A percentile compares a stretch with the other conserved stretches of the same genome.
These are phyloP conservation scores for Morpho deidamia DNA, from an alignment of 2,888 invertebrate species.

Conservation along the genomic window DNA sequence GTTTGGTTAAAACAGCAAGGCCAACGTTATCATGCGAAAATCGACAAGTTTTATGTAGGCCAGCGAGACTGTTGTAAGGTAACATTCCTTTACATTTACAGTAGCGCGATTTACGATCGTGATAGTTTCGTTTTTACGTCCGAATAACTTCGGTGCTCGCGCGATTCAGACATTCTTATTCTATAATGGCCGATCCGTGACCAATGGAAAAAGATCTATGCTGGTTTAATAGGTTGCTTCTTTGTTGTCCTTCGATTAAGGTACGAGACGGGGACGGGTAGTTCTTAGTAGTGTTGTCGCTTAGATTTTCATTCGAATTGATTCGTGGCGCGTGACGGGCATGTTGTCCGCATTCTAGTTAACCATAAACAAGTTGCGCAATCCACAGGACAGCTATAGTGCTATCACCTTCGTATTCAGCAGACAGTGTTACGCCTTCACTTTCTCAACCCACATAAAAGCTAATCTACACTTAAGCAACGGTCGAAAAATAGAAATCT, in stretches of 20 bases:
- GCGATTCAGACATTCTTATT: constrained; percentile 52
- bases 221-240: constrained; percentile 46
- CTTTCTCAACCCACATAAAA: constrained; percentile 63
- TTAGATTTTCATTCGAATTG: constrained; percentile 37
- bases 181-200: constrained; percentile 42
- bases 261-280: constrained; percentile 28
- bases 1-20: constrained; percentile 61
- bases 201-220: constrained; percentile 42
- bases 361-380: constrained; percentile 58
- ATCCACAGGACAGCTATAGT: constrained; percentile 41
- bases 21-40: constrained; percentile 66
- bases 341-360: constrained; percentile 44
- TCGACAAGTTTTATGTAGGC: constrained; percentile 68
- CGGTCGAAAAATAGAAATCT: background rate
- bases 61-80: constrained; percentile 49
- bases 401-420: constrained; percentile 54
- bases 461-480: constrained; percentile 38
- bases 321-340: constrained; percentile 51
- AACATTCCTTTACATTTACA: constrained; percentile 61
- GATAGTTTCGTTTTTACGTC: constrained; percentile 72
- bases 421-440: constrained; percentile 49
- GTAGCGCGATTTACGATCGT: constrained; percentile 62
- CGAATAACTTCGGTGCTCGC: constrained; percentile 54
- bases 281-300: constrained; percentile 26
- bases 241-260: constrained; percentile 29